Percentiles rank a stretch among this genome's conserved stretches.
These are phyloP conservation scores for Macrocentrus cingulum DNA, from an alignment of 1,140 invertebrate species.

Conservation along the genomic window DNA sequence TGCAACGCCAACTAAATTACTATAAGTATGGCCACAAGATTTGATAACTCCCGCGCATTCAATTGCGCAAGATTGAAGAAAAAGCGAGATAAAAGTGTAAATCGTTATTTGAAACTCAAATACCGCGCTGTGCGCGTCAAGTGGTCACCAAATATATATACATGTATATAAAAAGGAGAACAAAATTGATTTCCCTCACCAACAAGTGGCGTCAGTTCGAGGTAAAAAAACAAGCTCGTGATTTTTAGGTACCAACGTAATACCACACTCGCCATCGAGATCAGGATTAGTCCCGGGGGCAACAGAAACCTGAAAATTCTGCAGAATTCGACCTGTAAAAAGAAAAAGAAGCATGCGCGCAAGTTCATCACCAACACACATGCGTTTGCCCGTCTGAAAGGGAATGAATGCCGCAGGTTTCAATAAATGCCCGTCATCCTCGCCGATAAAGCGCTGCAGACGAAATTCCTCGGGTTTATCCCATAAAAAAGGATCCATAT, in stretches of 20 bases:
- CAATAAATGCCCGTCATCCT: constrained; percentile 64
- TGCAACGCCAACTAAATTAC: constrained; percentile 1
- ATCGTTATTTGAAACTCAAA: no score
- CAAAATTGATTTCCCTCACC: no score
- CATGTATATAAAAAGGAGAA: no score
- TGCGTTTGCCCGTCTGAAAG: constrained; percentile 83
- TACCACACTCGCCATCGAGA: constrained; percentile 68
- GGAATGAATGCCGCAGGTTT: constrained; percentile 77
- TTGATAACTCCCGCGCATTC: not conserved
- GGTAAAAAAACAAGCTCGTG: constrained; percentile 57
- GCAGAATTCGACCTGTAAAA: constrained; percentile 66
- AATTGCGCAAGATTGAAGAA: not conserved
- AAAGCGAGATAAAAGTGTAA: no score
- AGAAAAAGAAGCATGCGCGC: constrained; percentile 75
- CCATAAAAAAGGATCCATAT: constrained; percentile 76
- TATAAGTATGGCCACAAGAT: not conserved
- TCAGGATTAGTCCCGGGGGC: constrained; percentile 47
- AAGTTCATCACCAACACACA: constrained; percentile 84
- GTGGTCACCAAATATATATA: no score
- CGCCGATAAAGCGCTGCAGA: constrained; percentile 73
- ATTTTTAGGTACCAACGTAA: constrained; percentile 70
- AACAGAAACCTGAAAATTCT: constrained; percentile 61
- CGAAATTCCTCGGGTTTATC: constrained; percentile 70
- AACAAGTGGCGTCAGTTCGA: not conserved
- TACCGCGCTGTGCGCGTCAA: no score